These are phyloP conservation scores for Pachyrhynchus sulphureomaculatus DNA, from an alignment of 1,140 invertebrate genomes.

Conservation along the genomic window DNA sequence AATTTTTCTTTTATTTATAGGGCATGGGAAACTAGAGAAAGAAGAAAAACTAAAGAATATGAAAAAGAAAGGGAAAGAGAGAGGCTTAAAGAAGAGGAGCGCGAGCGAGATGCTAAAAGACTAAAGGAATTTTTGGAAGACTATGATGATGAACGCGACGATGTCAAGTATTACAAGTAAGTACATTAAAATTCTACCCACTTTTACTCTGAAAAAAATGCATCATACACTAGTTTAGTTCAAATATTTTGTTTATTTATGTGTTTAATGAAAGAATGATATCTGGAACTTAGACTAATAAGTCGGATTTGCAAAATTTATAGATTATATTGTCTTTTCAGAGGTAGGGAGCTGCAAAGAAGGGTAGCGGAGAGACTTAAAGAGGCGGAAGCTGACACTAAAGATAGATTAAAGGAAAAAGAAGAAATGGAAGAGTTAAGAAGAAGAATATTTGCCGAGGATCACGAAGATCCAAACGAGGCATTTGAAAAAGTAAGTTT, in stretches of 20 bases:
- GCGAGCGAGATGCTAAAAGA: conserved; percentile 86
- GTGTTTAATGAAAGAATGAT: too few species aligned
- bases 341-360: conserved; percentile 83
- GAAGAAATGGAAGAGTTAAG: conserved; percentile 91
- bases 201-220: too few species aligned
- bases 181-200: neutral
- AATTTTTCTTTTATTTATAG: conserved; percentile 52
- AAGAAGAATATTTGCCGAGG: conserved; percentile 77
- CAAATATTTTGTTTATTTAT: too few species aligned
- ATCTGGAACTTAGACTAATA: too few species aligned
- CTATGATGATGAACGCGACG: conserved; percentile 97
- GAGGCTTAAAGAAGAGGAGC: conserved; percentile 77
- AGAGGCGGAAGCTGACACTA: conserved; percentile 87
- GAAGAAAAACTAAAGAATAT: conserved; percentile 90
- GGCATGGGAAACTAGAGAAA: conserved; percentile 91
- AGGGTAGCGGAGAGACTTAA: conserved; percentile 87
- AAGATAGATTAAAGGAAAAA: conserved; percentile 86
- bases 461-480: conserved; percentile 76
- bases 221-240: too few species aligned
- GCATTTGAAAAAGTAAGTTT: conserved; percentile 72
- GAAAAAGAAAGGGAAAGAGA: conserved; percentile 88
- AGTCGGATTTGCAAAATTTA: neutral
- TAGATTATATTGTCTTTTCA: conserved; percentile 48
- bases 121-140: conserved; percentile 98
- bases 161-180: conserved; percentile 94